These are phyloP conservation scores for Phrynocephalus vlangalii DNA, from an alignment of 2,797 vertebrate species.

Conservation along the genomic window DNA sequence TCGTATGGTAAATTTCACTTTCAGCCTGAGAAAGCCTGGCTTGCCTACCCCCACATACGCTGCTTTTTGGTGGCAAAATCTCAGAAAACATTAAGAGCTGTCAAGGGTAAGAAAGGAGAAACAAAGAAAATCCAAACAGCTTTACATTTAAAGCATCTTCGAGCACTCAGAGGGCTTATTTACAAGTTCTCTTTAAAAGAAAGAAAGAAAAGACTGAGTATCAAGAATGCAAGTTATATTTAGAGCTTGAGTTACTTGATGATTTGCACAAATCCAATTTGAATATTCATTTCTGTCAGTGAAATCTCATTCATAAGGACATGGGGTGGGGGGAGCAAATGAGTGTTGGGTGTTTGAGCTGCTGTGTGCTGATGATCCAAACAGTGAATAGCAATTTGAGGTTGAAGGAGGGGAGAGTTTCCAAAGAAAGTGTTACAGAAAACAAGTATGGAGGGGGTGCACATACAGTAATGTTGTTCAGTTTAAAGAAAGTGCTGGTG, in stretches of 20 bases:
- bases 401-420: not conserved
- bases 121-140: not conserved
- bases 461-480: not conserved
- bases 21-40: constrained; percentile 35
- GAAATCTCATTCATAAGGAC: constrained; percentile 26
- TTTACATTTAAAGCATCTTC: constrained; percentile 17
- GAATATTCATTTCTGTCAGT: constrained; percentile 40
- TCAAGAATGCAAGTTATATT: constrained; percentile 20
- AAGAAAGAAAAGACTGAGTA: not conserved
- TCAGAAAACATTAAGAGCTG: constrained; percentile 43
- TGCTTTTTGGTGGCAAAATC: constrained; percentile 8
- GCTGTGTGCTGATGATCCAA: not conserved
- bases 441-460: not conserved
- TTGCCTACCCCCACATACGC: not conserved
- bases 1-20: constrained; percentile 51
- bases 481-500: not conserved
- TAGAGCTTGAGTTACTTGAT: constrained; percentile 8
- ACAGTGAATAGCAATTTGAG: not conserved
- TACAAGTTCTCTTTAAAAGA: constrained; percentile 12
- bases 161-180: constrained; percentile 24
- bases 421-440: no score
- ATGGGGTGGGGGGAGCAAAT: not conserved
- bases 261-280: constrained; percentile 31
- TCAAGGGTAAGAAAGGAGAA: not conserved
- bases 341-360: not conserved